These are phyloP conservation scores for Cerastoderma edule DNA, from an alignment of 2,888 invertebrate species.

Conservation along the genomic window DNA sequence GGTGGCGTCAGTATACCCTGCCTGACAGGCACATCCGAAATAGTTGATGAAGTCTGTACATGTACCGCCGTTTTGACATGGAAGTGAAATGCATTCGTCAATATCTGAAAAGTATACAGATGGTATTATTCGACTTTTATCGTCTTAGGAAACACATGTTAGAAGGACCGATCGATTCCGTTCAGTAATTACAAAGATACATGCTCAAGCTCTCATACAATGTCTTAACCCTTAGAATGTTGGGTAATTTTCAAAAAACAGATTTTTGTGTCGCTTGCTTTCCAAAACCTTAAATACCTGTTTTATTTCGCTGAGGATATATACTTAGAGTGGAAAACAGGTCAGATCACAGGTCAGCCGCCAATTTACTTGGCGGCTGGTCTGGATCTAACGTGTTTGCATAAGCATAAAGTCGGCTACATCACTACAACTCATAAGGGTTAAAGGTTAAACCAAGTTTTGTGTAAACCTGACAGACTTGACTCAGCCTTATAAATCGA, in stretches of 20 bases:
- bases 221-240: background rate
- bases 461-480: too few relatives aligned
- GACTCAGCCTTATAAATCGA: too few relatives aligned
- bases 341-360: too few relatives aligned
- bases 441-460: too few relatives aligned
- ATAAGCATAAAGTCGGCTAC: too few relatives aligned
- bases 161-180: background rate
- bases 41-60: slow-evolving; percentile 7
- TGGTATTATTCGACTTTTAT: background rate
- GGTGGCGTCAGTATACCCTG: slow-evolving; percentile 8
- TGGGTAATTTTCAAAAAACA: background rate
- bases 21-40: slow-evolving; percentile 2
- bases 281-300: background rate
- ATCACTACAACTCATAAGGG: too few relatives aligned
- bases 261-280: background rate
- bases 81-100: slow-evolving; percentile 5
- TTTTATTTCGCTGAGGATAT: too few relatives aligned
- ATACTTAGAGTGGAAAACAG: too few relatives aligned
- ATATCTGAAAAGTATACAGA: slow-evolving; percentile 21
- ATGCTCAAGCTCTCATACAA: background rate
- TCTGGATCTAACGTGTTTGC: too few relatives aligned
- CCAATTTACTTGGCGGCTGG: too few relatives aligned
- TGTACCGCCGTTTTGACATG: slow-evolving; percentile 11
- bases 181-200: background rate
- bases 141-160: background rate